A percentile compares a stretch with the other conserved stretches of the same genome.
These are phyloP conservation scores for Anolis carolinensis DNA, from an alignment of 2,113 vertebrate genomes.

Conservation along the genomic window DNA sequence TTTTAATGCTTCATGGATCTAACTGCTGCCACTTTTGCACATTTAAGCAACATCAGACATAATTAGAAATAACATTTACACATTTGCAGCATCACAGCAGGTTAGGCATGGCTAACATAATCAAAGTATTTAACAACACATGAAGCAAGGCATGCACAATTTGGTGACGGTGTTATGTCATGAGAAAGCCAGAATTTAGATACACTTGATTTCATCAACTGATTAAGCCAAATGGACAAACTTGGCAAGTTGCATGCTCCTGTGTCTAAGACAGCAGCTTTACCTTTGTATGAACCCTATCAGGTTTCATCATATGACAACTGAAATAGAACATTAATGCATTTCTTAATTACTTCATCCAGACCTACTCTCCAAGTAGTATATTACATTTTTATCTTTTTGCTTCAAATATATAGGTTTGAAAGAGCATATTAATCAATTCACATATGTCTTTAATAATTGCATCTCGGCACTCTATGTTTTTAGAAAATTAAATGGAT, in stretches of 20 bases:
- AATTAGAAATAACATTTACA: constrained; percentile 61
- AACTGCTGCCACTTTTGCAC: constrained; percentile 68
- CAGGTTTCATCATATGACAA: constrained; percentile 72
- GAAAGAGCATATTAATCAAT: neutral
- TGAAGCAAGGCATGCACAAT: constrained; percentile 72
- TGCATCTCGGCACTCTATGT: neutral
- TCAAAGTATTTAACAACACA: constrained; percentile 72
- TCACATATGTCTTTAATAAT: neutral
- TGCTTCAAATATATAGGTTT: neutral
- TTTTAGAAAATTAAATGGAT: neutral
- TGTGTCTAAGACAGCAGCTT: constrained; percentile 63
- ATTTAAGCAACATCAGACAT: constrained; percentile 59
- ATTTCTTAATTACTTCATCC: constrained; percentile 62
- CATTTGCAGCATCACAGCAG: constrained; percentile 68
- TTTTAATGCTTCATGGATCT: constrained; percentile 59
- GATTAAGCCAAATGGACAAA: constrained; percentile 70
- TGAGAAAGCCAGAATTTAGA: constrained; percentile 70
- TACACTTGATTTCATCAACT: constrained; percentile 63
- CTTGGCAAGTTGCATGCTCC: constrained; percentile 68
- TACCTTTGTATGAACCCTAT: constrained; percentile 71
- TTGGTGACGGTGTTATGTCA: constrained; percentile 69
- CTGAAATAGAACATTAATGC: constrained; percentile 68
- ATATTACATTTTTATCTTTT: constrained; percentile 42
- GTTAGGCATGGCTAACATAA: constrained; percentile 75
- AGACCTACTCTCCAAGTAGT: constrained; percentile 46